These are phyloP conservation scores for Drosophila asahinai DNA, from an alignment of 1,140 invertebrate genomes.

Conservation along the genomic window DNA sequence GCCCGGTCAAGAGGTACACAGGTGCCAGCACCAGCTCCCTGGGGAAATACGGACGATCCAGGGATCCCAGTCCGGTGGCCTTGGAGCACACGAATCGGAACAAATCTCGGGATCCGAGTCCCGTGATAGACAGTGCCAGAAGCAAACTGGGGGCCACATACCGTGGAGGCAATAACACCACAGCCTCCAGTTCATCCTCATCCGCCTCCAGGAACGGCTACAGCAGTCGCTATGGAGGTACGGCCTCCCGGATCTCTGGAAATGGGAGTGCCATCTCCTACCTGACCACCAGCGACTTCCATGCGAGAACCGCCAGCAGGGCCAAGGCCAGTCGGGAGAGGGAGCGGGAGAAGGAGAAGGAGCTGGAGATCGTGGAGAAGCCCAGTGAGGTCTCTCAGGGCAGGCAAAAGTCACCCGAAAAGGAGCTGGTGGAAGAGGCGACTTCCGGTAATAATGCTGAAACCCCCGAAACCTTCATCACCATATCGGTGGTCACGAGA, in stretches of 20 bases:
- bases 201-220: slow-evolving; percentile 49
- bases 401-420: slow-evolving; percentile 15
- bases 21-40: slow-evolving; percentile 57
- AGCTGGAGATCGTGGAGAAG: slow-evolving; percentile 15
- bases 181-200: slow-evolving; percentile 25
- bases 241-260: slow-evolving; percentile 24
- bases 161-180: slow-evolving; percentile 37
- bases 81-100: slow-evolving; percentile 76
- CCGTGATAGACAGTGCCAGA: slow-evolving; percentile 52
- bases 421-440: not conserved
- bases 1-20: slow-evolving; percentile 72
- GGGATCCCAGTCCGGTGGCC: slow-evolving; percentile 81
- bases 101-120: slow-evolving; percentile 77
- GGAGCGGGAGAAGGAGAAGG: slow-evolving; percentile 54
- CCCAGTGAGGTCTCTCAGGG: slow-evolving; percentile 1
- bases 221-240: slow-evolving; percentile 55
- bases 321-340: slow-evolving; percentile 68
- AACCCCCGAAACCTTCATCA: slow-evolving; percentile 84
- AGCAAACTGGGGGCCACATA: slow-evolving; percentile 63
- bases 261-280: slow-evolving; percentile 70
- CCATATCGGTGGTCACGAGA: slow-evolving; percentile 89
- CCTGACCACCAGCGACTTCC: slow-evolving; percentile 77
- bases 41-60: slow-evolving; percentile 72
- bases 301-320: slow-evolving; percentile 73
- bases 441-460: not conserved